These are phyloP conservation scores for Nyleta sp. DNA, from an alignment of 2,888 invertebrate genomes.

Conservation along the genomic window DNA sequence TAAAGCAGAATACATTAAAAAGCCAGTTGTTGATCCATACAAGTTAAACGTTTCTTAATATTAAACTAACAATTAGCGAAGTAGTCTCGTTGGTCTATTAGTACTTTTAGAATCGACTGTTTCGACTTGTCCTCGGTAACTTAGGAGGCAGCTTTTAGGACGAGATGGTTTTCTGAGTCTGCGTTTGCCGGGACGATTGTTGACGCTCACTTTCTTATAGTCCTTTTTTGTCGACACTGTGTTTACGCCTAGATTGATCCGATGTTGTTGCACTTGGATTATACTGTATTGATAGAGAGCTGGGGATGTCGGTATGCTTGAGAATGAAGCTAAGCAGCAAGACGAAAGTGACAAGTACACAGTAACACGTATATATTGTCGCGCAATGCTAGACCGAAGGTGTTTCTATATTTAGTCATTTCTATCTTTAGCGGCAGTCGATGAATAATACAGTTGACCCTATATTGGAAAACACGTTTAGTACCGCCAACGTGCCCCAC, in stretches of 20 bases:
- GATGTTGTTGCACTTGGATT: constrained; percentile 57
- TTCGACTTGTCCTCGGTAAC: constrained; percentile 13
- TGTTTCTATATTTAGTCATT: constrained; percentile 75
- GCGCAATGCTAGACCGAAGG: constrained; percentile 57
- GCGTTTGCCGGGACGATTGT: neutral
- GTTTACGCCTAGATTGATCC: constrained; percentile 54
- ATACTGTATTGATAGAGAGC: constrained; percentile 58
- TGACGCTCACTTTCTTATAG: constrained; percentile 29
- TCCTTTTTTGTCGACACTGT: constrained; percentile 27
- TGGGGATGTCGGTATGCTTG: constrained; percentile 40
- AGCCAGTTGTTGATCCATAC: neutral
- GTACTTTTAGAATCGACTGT: constrained; percentile 31
- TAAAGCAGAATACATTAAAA: neutral
- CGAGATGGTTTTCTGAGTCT: constrained; percentile 12
- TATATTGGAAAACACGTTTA: constrained; percentile 78
- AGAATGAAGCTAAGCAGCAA: constrained; percentile 50
- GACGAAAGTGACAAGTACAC: constrained; percentile 48
- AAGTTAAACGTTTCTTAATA: neutral
- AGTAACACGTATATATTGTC: constrained; percentile 47
- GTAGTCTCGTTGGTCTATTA: constrained; percentile 49
- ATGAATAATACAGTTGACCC: constrained; percentile 78
- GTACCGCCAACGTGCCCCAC: constrained; percentile 73
- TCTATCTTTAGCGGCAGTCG: constrained; percentile 76
- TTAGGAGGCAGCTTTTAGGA: constrained; percentile 28
- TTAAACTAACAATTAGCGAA: constrained; percentile 34